Evolutionary conservation across 1,140 invertebrate genomes (phyloP), one percentile per base, ranked within the genome.

Genomic region (Diprion similis): DNA sequence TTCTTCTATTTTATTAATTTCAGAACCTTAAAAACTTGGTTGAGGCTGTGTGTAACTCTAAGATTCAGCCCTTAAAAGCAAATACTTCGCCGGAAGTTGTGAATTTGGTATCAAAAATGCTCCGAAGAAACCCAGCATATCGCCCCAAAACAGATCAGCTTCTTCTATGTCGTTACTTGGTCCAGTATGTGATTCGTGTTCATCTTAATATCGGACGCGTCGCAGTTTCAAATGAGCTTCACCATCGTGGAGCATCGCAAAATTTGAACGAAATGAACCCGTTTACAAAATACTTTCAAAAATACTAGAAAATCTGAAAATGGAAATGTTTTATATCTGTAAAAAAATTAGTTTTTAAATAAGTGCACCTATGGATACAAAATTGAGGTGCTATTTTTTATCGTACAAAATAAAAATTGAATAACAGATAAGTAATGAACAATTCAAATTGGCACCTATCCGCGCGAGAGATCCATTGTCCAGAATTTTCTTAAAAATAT

Each of bases 131-230:
- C 45, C 65, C 79, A 10, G 0, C 46, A 0, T 71, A 67, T n/a
- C 81, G 86, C 70, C 85, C 86, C 0, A 79, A 70, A 8, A 83
- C 83, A 45, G 73, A 81, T 46, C 82, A 83, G 45, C 71, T 87
- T 0, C 45, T 86, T 6, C 73, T 83, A 1, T 86, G 84, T 59
- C 85, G 83, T 0, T 82, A 80, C 51, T 77, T 87, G 1, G 76
- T 81, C 2, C 77, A 79, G 48, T 76, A 75, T 7, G 75, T 85
- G 1, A 73, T 78, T 9, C 79, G 81, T 75, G 77, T 83, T 11
- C 79, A 85, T 72, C 75, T 87, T 0, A 87, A 87, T 72, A 71
- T 87, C 1, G 86, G 86, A 6, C 80, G 85, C 6, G 9, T 59
- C 11, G 51, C 51, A 13, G 51, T 59, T 17, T 13, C 51, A 37